These are phyloP conservation scores for Brachyrhaphis roseni DNA, from an alignment of 2,797 vertebrate genomes.

Conservation along the genomic window DNA sequence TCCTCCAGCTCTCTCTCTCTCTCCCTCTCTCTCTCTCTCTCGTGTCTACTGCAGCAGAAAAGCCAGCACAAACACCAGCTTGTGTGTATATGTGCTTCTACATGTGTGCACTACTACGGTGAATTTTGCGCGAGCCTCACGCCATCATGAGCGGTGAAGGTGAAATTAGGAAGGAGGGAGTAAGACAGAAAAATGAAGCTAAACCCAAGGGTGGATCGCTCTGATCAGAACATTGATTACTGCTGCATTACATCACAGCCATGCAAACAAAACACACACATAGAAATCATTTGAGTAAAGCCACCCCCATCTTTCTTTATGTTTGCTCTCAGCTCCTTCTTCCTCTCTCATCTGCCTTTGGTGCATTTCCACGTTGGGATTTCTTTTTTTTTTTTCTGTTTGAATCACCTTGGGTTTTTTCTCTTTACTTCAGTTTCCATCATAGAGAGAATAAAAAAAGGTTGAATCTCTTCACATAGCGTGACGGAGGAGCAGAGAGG, in stretches of 20 bases:
- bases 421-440: constrained; percentile 50
- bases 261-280: constrained; percentile 56
- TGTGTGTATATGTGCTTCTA: constrained; percentile 56
- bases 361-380: constrained; percentile 59
- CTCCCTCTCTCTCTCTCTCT: constrained; percentile 55
- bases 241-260: constrained; percentile 67
- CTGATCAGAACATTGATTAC: constrained; percentile 73
- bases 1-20: constrained; percentile 59
- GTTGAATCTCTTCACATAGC: constrained; percentile 35
- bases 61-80: constrained; percentile 75
- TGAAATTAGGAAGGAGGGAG: constrained; percentile 19
- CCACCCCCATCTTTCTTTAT: constrained; percentile 49
- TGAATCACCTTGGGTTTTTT: constrained; percentile 33
- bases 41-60: constrained; percentile 80
- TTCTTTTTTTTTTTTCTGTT: constrained; percentile 37
- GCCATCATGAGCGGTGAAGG: constrained; percentile 36
- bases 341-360: constrained; percentile 58
- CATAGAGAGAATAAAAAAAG: constrained; percentile 27
- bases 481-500: constrained; percentile 26
- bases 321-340: constrained; percentile 48
- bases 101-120: constrained; percentile 56
- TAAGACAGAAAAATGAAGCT: background rate
- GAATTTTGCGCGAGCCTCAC: constrained; percentile 43
- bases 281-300: constrained; percentile 65
- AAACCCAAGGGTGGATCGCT: constrained; percentile 33